phyloP scores from a whole-genome alignment of 2,797 vertebrate species.

The Brotula barbata region DNA sequence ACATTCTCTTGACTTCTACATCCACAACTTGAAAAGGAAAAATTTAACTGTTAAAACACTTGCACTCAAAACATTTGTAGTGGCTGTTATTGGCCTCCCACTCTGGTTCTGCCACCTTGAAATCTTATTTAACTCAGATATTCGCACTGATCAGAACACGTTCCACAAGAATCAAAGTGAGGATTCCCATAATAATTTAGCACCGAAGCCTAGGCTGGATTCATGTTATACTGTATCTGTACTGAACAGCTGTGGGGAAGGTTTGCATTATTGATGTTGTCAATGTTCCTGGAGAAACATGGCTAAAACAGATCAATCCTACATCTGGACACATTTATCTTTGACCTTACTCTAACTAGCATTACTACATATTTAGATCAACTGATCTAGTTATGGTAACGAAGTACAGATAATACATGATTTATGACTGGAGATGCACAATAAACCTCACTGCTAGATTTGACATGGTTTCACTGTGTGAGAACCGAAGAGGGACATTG shows the following conservation, averaged over 20 bases:
- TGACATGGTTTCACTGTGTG: no score
- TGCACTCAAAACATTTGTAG: constrained; percentile 44
- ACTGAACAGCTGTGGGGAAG: background rate
- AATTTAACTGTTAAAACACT: constrained; percentile 53
- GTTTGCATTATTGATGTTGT: background rate
- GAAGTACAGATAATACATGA: constrained; percentile 32
- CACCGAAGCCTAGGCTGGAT: constrained; percentile 45
- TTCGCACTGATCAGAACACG: constrained; percentile 35
- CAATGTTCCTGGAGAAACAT: no score
- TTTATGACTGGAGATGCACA: constrained; percentile 31
- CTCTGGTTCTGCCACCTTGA: constrained; percentile 7
- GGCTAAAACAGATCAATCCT: constrained; percentile 15
- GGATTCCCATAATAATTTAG: constrained; percentile 49
- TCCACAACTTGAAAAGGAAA: constrained; percentile 54
- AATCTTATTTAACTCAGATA: constrained; percentile 13
- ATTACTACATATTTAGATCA: constrained; percentile 35
- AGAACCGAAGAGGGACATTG: no score
- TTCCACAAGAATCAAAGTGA: constrained; percentile 53
- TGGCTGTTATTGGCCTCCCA: constrained; percentile 30
- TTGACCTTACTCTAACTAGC: constrained; percentile 28
- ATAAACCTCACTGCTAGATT: background rate
- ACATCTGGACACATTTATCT: constrained; percentile 41
- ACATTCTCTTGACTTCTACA: constrained; percentile 46
- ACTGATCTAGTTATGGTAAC: constrained; percentile 18
- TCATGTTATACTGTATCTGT: no score